These are phyloP conservation scores for Eristalinus aeneus DNA, from an alignment of 2,888 invertebrate genomes.

Conservation along the genomic window DNA sequence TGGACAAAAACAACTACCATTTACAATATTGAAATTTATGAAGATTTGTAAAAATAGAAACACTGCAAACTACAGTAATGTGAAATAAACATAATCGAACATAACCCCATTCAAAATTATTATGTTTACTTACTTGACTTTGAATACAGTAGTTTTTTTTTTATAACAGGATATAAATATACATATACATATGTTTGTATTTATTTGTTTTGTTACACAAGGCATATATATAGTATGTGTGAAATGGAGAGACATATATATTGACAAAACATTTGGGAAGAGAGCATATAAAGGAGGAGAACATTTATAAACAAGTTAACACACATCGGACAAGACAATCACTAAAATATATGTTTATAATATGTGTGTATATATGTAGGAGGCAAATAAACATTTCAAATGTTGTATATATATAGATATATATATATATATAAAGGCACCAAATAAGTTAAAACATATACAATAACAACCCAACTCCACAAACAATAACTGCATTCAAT, in stretches of 20 bases:
- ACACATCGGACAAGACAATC: conserved; percentile 42
- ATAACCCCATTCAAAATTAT: conserved; percentile 29
- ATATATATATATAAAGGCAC: neutral
- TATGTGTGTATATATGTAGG: conserved; percentile 20
- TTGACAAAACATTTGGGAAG: conserved; percentile 48
- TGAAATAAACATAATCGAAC: conserved; percentile 35
- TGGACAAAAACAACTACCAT: neutral
- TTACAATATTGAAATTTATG: neutral
- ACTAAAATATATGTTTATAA: conserved; percentile 44
- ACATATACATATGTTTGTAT: conserved; percentile 44
- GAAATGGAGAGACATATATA: conserved; percentile 63
- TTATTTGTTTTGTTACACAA: conserved; percentile 53
- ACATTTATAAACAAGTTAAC: conserved; percentile 51
- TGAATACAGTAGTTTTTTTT: conserved; percentile 52
- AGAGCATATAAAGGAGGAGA: conserved; percentile 46
- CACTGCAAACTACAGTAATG: conserved; percentile 38
- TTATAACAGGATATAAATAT: conserved; percentile 55
- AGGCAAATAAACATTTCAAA: neutral
- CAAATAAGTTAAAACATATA: neutral
- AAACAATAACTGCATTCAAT: conserved; percentile 41
- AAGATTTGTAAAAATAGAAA: conserved; percentile 37
- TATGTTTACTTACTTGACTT: conserved; percentile 68
- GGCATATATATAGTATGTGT: conserved; percentile 33
- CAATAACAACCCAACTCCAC: conserved; percentile 13
- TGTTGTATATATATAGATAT: neutral